phyloP scores from a whole-genome alignment of 2,888 invertebrate species.

The Sarcophaga carnaria region DNA sequence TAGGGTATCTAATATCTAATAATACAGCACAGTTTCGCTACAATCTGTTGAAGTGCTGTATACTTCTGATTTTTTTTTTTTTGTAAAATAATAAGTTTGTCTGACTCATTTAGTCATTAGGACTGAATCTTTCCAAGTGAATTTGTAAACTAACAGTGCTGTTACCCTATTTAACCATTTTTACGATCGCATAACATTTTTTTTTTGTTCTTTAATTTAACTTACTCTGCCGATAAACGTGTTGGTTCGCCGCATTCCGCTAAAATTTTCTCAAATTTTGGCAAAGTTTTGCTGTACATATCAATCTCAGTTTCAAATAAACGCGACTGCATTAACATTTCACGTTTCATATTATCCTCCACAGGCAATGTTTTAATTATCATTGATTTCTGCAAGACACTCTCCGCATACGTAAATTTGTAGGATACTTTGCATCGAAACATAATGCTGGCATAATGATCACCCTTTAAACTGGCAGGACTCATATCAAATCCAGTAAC shows the following conservation, averaged over 20 bases:
- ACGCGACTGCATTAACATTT: slow-evolving; percentile 62
- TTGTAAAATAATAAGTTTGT: no score
- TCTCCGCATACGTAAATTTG: not conserved
- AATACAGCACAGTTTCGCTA: no score
- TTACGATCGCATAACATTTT: no score
- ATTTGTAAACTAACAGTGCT: no score
- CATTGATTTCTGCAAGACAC: slow-evolving; percentile 52
- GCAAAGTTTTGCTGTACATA: slow-evolving; percentile 72
- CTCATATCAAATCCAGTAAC: slow-evolving; percentile 24
- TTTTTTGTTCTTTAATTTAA: not conserved
- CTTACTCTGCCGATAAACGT: slow-evolving; percentile 67
- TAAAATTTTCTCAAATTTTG: slow-evolving; percentile 71
- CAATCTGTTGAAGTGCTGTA: no score
- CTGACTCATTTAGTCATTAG: no score
- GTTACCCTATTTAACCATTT: no score
- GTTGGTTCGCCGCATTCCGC: slow-evolving; percentile 69
- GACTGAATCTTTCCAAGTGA: no score
- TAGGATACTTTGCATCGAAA: slow-evolving; percentile 70
- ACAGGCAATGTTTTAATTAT: slow-evolving; percentile 72
- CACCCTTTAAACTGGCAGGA: slow-evolving; percentile 71
- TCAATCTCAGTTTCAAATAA: slow-evolving; percentile 73
- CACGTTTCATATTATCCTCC: slow-evolving; percentile 69
- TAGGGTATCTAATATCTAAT: no score
- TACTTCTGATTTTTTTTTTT: no score
- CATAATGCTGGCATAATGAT: slow-evolving; percentile 74